These are phyloP conservation scores for Rotaria socialis DNA, from an alignment of 2,888 invertebrate genomes.

Conservation along the genomic window DNA sequence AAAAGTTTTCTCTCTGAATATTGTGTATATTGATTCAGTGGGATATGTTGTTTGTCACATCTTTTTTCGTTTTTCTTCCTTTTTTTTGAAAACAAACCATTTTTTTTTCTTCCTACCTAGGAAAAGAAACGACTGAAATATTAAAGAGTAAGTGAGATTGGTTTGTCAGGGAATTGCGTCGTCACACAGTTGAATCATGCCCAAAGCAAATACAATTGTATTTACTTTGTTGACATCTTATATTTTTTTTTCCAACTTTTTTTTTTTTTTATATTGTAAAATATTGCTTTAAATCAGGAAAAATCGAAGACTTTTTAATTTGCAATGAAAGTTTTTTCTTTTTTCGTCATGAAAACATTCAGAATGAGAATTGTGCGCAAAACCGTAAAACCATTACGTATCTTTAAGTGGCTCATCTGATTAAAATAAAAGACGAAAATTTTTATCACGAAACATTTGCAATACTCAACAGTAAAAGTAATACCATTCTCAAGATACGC, in stretches of 20 bases:
- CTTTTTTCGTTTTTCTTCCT: neutral
- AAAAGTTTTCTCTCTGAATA: neutral
- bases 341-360: no score
- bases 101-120: neutral
- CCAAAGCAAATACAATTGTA: neutral
- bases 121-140: neutral
- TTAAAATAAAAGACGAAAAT: no score
- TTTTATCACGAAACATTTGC: no score
- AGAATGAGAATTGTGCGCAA: no score
- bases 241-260: neutral
- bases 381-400: no score
- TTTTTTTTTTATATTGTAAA: neutral
- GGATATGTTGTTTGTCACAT: conserved; percentile 1
- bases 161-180: conserved; percentile 16
- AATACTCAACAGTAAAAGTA: no score
- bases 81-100: neutral
- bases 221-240: neutral
- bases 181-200: neutral
- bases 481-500: no score
- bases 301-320: no score
- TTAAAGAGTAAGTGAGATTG: neutral
- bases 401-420: no score
- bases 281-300: no score
- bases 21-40: neutral
- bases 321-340: no score